Conservation (phyloP, 1,140 invertebrate species). For the Drosophila sucinea region DNA sequence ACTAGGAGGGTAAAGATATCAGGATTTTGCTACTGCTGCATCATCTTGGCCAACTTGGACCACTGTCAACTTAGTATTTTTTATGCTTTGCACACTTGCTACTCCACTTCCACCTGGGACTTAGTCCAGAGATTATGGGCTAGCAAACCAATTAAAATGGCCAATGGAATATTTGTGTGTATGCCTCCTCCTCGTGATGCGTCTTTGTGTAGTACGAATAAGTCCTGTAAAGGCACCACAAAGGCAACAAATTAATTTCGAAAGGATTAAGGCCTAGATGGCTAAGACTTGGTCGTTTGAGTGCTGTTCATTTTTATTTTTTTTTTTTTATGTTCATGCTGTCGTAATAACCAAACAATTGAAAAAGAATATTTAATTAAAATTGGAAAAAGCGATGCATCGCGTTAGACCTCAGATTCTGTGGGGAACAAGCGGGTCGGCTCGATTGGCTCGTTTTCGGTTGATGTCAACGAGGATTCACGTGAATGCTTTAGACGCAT, state of each 20-base stretch:
- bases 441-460: background rate
- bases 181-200: background rate
- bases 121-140: conserved; percentile 68
- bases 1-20: background rate
- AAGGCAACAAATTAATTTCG: conserved; percentile 69
- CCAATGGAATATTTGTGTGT: conserved; percentile 48
- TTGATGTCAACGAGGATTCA: no score
- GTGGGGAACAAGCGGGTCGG: background rate
- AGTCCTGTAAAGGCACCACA: conserved; percentile 32
- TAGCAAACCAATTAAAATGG: conserved; percentile 77
- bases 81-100: conserved; percentile 34
- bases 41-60: conserved; percentile 20
- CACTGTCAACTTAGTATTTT: conserved; percentile 47
- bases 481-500: conserved; percentile 5
- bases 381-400: background rate
- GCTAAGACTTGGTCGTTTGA: conserved; percentile 2
- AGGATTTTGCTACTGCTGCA: background rate
- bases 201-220: conserved; percentile 6
- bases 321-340: conserved; percentile 5
- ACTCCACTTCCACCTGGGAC: conserved; percentile 44
- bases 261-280: conserved; percentile 46
- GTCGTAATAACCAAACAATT: conserved; percentile 3
- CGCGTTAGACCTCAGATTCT: background rate
- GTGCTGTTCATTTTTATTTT: conserved; percentile 27
- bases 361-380: conserved; percentile 6